phyloP scores from a whole-genome alignment of 2,113 vertebrate genomes.

The Lasiurus cinereus region DNA sequence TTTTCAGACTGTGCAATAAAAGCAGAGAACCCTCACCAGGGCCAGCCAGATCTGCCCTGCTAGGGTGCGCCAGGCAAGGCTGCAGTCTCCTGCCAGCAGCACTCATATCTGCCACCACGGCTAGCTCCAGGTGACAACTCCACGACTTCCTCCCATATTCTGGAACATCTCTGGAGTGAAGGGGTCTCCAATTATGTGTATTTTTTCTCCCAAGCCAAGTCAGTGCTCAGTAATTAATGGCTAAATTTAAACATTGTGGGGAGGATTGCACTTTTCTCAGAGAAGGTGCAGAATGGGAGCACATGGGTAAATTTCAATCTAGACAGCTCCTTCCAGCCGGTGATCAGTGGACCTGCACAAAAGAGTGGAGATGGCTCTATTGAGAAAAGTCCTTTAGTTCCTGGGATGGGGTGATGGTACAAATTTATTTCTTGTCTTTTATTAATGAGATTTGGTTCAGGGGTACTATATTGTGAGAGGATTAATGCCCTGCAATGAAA shows the following conservation, averaged over 20 bases:
- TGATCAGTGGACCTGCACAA: not conserved
- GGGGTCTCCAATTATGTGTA: slow-evolving; percentile 42
- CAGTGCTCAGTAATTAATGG: slow-evolving; percentile 74
- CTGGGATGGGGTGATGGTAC: not conserved
- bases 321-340: slow-evolving; percentile 31
- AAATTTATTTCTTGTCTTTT: not conserved
- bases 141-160: slow-evolving; percentile 40
- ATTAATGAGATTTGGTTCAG: slow-evolving; percentile 55
- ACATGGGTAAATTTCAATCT: slow-evolving; percentile 12
- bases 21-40: not conserved
- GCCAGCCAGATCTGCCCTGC: not conserved
- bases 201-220: slow-evolving; percentile 13
- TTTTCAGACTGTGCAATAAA: not conserved
- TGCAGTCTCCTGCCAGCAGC: slow-evolving; percentile 26
- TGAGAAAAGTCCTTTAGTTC: slow-evolving; percentile 41
- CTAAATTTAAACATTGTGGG: slow-evolving; percentile 59
- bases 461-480: not conserved
- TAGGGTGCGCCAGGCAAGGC: slow-evolving; percentile 18
- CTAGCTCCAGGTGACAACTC: slow-evolving; percentile 67
- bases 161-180: not conserved
- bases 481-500: not conserved
- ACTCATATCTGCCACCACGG: slow-evolving; percentile 68
- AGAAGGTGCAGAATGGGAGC: slow-evolving; percentile 60
- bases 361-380: not conserved
- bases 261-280: slow-evolving; percentile 69